Evolutionary conservation across 2,888 invertebrate genomes (phyloP).

Genomic region (Lymantria monacha): DNA sequence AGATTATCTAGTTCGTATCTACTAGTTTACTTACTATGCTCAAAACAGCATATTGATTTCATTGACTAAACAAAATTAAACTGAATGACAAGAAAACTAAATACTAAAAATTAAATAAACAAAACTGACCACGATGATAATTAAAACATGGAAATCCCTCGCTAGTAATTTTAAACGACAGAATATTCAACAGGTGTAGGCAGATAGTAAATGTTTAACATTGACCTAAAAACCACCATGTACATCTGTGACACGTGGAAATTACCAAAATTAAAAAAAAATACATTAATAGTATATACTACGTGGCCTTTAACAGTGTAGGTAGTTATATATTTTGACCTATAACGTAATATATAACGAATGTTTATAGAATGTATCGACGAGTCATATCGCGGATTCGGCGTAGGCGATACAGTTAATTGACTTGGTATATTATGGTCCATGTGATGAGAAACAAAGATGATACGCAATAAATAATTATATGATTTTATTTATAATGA

Average conservation of each 20-base stretch:
- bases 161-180: neutral
- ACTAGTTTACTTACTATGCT: too few relatives aligned
- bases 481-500: too few relatives aligned
- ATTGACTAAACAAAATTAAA: too few relatives aligned
- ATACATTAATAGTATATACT: constrained; percentile 3
- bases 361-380: constrained; percentile 44
- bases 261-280: constrained; percentile 26
- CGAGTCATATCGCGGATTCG: constrained; percentile 37
- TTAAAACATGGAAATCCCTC: constrained; percentile 1
- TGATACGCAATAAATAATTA: too few relatives aligned
- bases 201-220: constrained; percentile 13
- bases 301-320: constrained; percentile 43
- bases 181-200: constrained; percentile 35
- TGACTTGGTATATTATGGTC: constrained; percentile 35
- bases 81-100: too few relatives aligned
- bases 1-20: too few relatives aligned
- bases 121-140: neutral
- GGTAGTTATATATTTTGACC: constrained; percentile 48
- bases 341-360: constrained; percentile 52
- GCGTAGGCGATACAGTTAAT: constrained; percentile 54
- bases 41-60: too few relatives aligned
- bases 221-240: constrained; percentile 27
- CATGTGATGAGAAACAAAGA: constrained; percentile 19
- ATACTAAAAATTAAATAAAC: neutral
- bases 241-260: constrained; percentile 15